Base-by-base conservation (phyloP, 1,140 invertebrate species). In the Telenomus remus region DNA sequence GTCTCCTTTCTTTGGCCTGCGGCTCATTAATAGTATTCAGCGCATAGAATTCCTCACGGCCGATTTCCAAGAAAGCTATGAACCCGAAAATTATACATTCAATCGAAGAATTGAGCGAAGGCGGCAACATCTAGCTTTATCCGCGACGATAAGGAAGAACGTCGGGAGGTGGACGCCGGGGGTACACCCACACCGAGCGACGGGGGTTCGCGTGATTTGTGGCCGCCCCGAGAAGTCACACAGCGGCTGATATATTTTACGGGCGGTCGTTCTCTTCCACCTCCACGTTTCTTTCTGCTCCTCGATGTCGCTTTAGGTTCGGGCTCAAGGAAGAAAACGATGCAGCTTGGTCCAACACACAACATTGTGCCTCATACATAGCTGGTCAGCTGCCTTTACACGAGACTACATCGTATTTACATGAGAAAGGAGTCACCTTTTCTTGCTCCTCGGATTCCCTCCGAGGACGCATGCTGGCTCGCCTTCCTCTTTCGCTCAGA, bases 211-310 rank as follows among this genome's bases (percentile, higher is more conserved):
- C 77, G 84, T 88, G 87, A 88, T 88, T 88, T 88, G 86, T 87
- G 86, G 80, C 82, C 81, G 85, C 82, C 80, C 85, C 81, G 80
- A 86, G 82, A 88, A 88, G 86, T 88, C 86, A 83, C 87, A 86
- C 83, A 86, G 84, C 85, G 85, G 84, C 83, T 87, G 86, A 88
- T 88, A 88, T 88, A 88, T 88, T 88, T 88, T 86, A 88, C 86
- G 84, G 84, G 80, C 84, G 79, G 69, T 76, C 77, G 75, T 79
- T 76, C 63, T 77, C 77, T 79, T 80, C 80, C 79, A 77, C 64
- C 63, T 53, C 78, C 37, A 11, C 37, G 9, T 76, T 75, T 76
- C 63, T 60, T 61, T 77, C 48, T 74, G 54, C 69, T 79, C 54
- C 76, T 80, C 74, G 69, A 78, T 72, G 78, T 80, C 78, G 78